Evolutionary conservation across 37 sponge, comb jelly and placozoan species (phyloP).

Genomic region (Chondrilla cf. caribensis): DNA sequence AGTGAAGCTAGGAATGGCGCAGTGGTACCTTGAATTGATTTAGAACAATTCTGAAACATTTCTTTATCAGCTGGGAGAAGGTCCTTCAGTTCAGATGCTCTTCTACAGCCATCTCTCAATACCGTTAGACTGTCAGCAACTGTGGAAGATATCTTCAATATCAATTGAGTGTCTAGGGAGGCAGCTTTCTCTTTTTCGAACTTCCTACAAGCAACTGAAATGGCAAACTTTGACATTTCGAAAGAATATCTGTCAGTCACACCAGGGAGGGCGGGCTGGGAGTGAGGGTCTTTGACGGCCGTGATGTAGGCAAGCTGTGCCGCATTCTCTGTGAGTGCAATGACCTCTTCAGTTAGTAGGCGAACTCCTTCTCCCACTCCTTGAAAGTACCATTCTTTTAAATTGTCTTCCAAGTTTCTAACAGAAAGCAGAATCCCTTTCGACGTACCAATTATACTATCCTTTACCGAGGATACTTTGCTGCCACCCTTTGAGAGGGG

Average conservation of each 20-base stretch:
- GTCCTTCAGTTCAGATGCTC: slow-evolving; percentile 29
- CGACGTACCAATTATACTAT: slow-evolving; percentile 67
- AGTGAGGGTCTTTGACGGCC: slow-evolving; percentile 40
- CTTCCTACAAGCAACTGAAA: slow-evolving; percentile 51
- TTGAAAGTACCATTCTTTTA: slow-evolving; percentile 26
- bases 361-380: slow-evolving; percentile 17
- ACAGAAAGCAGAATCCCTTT: slow-evolving; percentile 62
- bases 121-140: slow-evolving; percentile 64
- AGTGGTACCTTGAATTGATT: slow-evolving; percentile 61
- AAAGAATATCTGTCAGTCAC: slow-evolving; percentile 55
- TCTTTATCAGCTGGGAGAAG: slow-evolving; percentile 22
- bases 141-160: slow-evolving; percentile 56
- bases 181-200: slow-evolving; percentile 46
- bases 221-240: slow-evolving; percentile 39
- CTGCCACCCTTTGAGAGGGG: slow-evolving; percentile 32
- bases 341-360: slow-evolving; percentile 54
- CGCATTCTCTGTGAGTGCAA: slow-evolving; percentile 67
- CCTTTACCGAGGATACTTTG: slow-evolving; percentile 42
- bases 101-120: slow-evolving; percentile 48
- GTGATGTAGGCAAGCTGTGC: slow-evolving; percentile 73
- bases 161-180: slow-evolving; percentile 14
- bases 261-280: slow-evolving; percentile 46
- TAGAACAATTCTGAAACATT: slow-evolving; percentile 45
- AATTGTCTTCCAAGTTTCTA: slow-evolving; percentile 35
- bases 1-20: slow-evolving; percentile 53